Conservation (phyloP, 2,888 invertebrate species). For the Tachina fera region DNA sequence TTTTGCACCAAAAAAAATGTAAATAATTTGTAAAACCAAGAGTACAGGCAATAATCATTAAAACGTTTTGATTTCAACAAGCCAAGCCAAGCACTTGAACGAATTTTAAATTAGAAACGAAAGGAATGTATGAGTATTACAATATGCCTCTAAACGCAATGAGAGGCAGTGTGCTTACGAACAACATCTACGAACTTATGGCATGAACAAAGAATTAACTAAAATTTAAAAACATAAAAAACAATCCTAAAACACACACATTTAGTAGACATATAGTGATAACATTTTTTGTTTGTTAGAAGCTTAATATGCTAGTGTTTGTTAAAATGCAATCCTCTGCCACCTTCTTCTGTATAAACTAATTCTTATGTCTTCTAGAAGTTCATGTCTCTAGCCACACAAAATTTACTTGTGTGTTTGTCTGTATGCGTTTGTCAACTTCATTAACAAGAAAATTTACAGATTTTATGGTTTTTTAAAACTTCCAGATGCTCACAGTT, state of each 20-base stretch:
- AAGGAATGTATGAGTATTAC: not conserved
- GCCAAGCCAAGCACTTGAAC: not conserved
- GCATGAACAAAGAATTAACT: conserved; percentile 23
- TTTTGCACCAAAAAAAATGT: not conserved
- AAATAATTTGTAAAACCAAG: not conserved
- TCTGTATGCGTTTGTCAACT: conserved; percentile 58
- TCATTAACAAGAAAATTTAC: conserved; percentile 67
- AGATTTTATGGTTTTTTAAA: conserved; percentile 64
- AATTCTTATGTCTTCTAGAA: not conserved
- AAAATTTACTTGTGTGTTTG: conserved; percentile 29
- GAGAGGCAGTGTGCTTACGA: conserved; percentile 5
- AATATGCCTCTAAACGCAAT: not conserved
- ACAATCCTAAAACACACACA: not conserved
- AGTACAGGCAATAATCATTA: conserved; percentile 12
- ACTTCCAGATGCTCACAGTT: conserved; percentile 28
- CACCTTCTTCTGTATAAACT: conserved; percentile 2
- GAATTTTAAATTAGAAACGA: not conserved
- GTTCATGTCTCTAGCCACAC: conserved; percentile 10
- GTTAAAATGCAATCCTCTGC: conserved; percentile 24
- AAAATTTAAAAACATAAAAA: conserved; percentile 16
- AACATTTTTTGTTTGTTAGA: conserved; percentile 7
- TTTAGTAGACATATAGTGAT: not conserved
- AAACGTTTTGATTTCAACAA: conserved; percentile 13
- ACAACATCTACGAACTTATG: not conserved
- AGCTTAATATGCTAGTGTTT: conserved; percentile 24